These are phyloP conservation scores for Dendrolimus pini DNA, from an alignment of 2,888 invertebrate species.

Conservation along the genomic window DNA sequence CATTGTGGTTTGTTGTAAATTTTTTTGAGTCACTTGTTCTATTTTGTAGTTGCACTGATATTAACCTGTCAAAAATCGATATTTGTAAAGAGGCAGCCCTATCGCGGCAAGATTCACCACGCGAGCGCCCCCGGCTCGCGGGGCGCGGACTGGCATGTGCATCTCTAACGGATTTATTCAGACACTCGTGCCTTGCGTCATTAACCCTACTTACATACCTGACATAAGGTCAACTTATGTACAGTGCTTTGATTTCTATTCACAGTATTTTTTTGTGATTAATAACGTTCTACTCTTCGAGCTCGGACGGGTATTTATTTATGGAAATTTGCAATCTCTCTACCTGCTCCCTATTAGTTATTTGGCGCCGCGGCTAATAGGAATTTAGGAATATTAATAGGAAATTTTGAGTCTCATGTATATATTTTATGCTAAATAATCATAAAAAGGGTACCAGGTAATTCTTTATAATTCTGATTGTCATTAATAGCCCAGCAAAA, in stretches of 20 bases:
- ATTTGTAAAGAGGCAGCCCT: not conserved
- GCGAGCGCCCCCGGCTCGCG: conserved; percentile 25
- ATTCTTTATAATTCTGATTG: no score
- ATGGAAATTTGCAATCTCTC: not conserved
- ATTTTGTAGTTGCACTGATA: no score
- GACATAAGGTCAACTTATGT: not conserved
- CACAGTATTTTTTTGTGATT: not conserved
- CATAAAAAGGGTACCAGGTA: no score
- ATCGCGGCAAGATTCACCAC: conserved; percentile 55
- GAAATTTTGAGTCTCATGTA: no score
- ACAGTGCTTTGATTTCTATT: not conserved
- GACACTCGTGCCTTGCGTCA: conserved; percentile 46
- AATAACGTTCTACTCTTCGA: not conserved
- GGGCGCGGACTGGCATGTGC: conserved; percentile 55
- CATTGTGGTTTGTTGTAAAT: no score
- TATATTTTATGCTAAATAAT: no score
- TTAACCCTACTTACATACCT: conserved; percentile 9
- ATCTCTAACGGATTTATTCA: conserved; percentile 71
- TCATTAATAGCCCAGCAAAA: no score
- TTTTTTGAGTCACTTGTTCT: no score
- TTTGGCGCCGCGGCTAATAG: not conserved
- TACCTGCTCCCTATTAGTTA: not conserved
- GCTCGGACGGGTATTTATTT: not conserved
- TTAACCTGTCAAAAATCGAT: no score
- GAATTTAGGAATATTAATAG: no score